Evolutionary conservation across 1,140 invertebrate species (phyloP).

Genomic region (Aphis craccivora): DNA sequence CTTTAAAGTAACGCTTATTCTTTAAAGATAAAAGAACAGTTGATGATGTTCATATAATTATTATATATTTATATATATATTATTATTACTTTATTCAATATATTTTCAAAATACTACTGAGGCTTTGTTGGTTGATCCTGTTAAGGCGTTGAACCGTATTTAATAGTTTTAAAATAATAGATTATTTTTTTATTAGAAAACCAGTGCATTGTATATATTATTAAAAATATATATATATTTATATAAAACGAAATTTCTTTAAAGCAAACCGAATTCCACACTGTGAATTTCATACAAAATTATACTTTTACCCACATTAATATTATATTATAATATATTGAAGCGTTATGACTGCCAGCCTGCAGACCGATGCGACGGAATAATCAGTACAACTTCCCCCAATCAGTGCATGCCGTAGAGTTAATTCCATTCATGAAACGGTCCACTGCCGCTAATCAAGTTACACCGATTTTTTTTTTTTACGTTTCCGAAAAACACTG

Average conservation of each 20-base stretch:
- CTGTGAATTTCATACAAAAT: not conserved
- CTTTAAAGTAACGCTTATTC: no score
- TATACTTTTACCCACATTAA: not conserved
- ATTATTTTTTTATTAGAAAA: no score
- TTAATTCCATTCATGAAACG: constrained; percentile 29
- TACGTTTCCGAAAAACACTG: constrained; percentile 7
- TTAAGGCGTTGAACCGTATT: not conserved
- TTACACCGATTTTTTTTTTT: constrained; percentile 17
- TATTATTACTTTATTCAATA: not conserved
- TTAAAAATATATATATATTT: no score
- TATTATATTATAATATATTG: not conserved
- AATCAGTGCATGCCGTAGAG: not conserved
- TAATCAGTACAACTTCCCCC: not conserved
- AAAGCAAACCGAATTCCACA: not conserved
- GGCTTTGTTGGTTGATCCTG: not conserved
- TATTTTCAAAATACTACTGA: not conserved
- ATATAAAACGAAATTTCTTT: not conserved
- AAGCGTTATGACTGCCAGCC: not conserved
- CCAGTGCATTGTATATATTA: no score
- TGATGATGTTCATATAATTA: not conserved
- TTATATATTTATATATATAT: not conserved
- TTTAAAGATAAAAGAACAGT: not conserved
- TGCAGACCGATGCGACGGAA: not conserved
- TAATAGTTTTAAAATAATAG: no score
- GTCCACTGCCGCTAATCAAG: constrained; percentile 45